A percentile compares a stretch with the other conserved stretches of the same genome.
These are phyloP conservation scores for Hanleya hanleyi DNA, from an alignment of 2,888 invertebrate genomes.

Conservation along the genomic window DNA sequence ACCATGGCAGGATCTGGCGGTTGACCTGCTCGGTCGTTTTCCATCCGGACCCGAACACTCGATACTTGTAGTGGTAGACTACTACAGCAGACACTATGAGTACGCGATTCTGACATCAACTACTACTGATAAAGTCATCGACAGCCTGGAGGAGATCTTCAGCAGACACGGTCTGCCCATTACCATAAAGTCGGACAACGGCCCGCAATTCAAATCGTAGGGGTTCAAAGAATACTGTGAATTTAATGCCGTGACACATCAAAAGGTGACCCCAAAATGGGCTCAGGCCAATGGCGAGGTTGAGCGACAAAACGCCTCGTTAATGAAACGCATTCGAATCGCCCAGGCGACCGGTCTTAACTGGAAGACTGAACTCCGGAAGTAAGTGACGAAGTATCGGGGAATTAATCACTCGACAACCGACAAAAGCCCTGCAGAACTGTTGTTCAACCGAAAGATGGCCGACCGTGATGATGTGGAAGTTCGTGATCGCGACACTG, in stretches of 20 bases:
- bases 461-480: too few species aligned
- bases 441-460: too few species aligned
- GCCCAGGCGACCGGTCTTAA: slow-evolving; percentile 17
- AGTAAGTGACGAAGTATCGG: slow-evolving; percentile 9
- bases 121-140: not conserved
- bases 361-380: slow-evolving; percentile 18
- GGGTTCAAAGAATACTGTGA: not conserved
- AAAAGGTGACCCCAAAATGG: slow-evolving; percentile 28
- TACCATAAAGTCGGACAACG: not conserved
- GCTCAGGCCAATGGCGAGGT: slow-evolving; percentile 40
- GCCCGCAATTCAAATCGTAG: not conserved
- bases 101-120: not conserved
- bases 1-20: slow-evolving; percentile 32
- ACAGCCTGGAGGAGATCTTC: slow-evolving; percentile 2
- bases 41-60: slow-evolving; percentile 14
- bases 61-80: slow-evolving; percentile 21
- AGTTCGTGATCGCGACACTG: too few species aligned
- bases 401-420: too few species aligned
- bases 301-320: slow-evolving; percentile 33
- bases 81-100: slow-evolving; percentile 14
- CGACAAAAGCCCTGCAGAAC: too few species aligned
- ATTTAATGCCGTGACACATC: slow-evolving; percentile 21
- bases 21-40: slow-evolving; percentile 21
- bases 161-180: not conserved
- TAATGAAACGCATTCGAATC: slow-evolving; percentile 36